Conservation (phyloP, 2,113 vertebrate genomes). For the Corapipo altera region DNA sequence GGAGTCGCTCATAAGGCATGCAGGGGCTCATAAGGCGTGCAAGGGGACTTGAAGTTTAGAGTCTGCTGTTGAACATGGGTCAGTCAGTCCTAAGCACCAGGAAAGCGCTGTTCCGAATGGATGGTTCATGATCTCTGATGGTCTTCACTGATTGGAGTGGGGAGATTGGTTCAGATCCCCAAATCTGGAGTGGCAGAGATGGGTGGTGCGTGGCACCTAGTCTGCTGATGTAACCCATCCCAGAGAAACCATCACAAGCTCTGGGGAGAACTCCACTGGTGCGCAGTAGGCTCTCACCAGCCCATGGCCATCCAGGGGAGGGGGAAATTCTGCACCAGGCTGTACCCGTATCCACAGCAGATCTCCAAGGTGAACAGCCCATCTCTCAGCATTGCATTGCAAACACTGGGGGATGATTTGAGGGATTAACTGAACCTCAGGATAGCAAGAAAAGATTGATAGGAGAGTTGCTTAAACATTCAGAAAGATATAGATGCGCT, state of each 20-base stretch:
- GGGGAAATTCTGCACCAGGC: background rate
- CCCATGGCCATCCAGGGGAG: background rate
- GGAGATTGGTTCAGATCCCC: background rate
- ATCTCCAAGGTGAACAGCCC: background rate
- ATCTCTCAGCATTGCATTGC: background rate
- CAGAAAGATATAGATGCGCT: background rate
- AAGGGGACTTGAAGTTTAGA: background rate
- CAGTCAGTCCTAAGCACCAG: background rate
- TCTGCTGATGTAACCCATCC: too few relatives aligned
- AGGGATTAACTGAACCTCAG: background rate
- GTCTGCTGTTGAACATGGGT: background rate
- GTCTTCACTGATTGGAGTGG: background rate
- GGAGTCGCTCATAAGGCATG: rapidly evolving
- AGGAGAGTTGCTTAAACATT: background rate
- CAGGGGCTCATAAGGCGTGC: rapidly evolving
- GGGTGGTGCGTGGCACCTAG: rapidly evolving
- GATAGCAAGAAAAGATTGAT: background rate
- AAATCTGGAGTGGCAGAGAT: background rate
- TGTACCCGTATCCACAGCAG: background rate
- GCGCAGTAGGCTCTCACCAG: background rate
- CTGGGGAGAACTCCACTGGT: background rate
- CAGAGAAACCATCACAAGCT: background rate
- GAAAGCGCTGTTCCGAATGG: background rate
- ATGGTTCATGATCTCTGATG: background rate
- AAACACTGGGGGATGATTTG: rapidly evolving